phyloP scores from a whole-genome alignment of 2,888 invertebrate species.

The Diadromus collaris region DNA sequence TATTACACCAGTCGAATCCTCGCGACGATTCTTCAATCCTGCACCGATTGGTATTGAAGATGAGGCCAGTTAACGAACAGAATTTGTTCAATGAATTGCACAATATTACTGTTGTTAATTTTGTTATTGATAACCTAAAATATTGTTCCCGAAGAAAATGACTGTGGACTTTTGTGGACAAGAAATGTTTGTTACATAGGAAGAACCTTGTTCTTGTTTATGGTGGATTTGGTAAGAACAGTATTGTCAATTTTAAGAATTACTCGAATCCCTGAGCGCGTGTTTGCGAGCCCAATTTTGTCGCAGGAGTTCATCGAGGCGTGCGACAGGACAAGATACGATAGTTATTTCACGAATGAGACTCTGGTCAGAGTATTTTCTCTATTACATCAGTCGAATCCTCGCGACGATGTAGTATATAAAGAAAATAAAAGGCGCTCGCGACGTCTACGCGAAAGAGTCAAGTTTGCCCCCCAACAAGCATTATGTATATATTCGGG shows the following conservation, averaged over 20 bases:
- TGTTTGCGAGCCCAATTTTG: background rate
- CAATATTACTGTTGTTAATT: too few species aligned
- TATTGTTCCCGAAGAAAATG: too few species aligned
- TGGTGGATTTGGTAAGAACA: background rate
- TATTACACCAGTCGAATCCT: slow-evolving; percentile 42
- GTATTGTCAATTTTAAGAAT: background rate
- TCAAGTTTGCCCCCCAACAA: slow-evolving; percentile 57
- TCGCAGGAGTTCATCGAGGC: background rate
- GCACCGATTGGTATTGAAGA: background rate
- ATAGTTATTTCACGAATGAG: slow-evolving; percentile 52
- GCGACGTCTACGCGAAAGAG: slow-evolving; percentile 43
- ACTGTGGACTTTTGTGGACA: too few species aligned
- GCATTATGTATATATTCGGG: slow-evolving; percentile 56
- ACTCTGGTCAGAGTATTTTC: slow-evolving; percentile 48
- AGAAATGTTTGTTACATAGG: too few species aligned
- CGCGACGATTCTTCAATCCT: background rate
- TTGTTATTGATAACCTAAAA: too few species aligned
- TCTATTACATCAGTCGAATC: slow-evolving; percentile 46
- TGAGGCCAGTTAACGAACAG: too few species aligned
- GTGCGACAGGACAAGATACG: background rate
- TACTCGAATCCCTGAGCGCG: background rate
- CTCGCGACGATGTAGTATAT: slow-evolving; percentile 36
- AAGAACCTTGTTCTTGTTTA: too few species aligned
- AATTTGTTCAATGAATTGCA: too few species aligned
- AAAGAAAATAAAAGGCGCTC: slow-evolving; percentile 25